phyloP scores from a whole-genome alignment of 2,113 vertebrate species.

The Amblyornis subalaris region DNA sequence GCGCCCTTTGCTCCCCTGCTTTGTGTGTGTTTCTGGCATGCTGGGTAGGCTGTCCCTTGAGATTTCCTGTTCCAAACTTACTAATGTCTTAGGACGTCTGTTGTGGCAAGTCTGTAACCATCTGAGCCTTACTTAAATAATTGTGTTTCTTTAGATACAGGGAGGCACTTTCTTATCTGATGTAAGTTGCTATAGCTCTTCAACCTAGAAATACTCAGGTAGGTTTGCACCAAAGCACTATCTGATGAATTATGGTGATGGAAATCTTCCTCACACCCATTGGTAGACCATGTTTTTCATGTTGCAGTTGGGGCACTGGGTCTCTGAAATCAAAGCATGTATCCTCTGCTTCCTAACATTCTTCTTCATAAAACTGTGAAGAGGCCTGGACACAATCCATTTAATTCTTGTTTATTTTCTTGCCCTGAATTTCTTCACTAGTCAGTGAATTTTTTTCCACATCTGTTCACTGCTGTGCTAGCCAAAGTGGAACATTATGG shows the following conservation, averaged over 20 bases:
- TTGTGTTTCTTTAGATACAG: background rate
- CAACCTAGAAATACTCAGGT: background rate
- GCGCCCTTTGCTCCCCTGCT: background rate
- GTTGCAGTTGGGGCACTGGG: background rate
- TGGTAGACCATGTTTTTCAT: background rate
- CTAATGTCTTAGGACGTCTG: background rate
- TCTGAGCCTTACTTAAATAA: background rate
- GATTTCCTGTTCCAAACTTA: background rate
- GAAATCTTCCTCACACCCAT: background rate
- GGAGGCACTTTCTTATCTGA: background rate
- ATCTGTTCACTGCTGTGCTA: background rate
- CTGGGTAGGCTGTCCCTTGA: background rate
- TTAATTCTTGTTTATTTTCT: conserved; percentile 1
- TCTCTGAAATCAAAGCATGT: background rate
- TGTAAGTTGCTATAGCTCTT: background rate
- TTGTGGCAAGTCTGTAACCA: background rate
- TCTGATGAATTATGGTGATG: background rate
- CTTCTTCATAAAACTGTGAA: background rate
- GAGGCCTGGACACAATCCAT: background rate
- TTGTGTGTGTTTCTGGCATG: background rate
- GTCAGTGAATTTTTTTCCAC: background rate
- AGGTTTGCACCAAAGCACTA: background rate
- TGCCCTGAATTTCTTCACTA: conserved; percentile 5
- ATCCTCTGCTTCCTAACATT: background rate
- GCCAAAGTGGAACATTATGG: background rate